Percentiles rank a stretch among this genome's conserved stretches.
These are phyloP conservation scores for Gobiocypris rarus DNA, from an alignment of 2,113 vertebrate species.

Conservation along the genomic window DNA sequence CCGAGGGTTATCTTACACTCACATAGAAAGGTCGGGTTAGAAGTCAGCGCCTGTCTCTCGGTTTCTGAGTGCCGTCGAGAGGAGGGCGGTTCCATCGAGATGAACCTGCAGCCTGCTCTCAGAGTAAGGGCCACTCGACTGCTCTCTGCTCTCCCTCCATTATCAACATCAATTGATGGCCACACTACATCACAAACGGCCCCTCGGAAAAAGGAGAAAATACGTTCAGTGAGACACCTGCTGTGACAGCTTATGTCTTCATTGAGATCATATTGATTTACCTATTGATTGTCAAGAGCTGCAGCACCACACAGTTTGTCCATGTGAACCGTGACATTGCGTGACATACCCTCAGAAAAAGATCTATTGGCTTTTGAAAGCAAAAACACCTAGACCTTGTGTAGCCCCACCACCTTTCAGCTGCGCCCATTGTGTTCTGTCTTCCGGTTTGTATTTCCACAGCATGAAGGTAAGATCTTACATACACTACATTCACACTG, in stretches of 20 bases:
- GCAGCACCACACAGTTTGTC: neutral
- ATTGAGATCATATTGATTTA: constrained; percentile 20
- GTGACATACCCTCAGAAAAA: neutral
- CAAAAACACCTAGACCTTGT: neutral
- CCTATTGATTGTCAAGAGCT: neutral
- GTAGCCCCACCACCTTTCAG: too few species aligned
- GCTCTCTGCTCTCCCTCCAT: constrained; percentile 7
- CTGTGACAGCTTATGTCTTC: neutral
- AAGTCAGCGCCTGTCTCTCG: neutral
- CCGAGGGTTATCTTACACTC: neutral
- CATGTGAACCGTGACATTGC: neutral
- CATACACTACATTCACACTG: too few species aligned
- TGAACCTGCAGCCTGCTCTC: constrained; percentile 9
- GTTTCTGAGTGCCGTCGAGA: constrained; percentile 4
- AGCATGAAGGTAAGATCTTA: too few species aligned
- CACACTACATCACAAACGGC: neutral
- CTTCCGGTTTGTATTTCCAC: too few species aligned
- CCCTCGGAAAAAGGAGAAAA: neutral
- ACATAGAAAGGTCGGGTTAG: neutral
- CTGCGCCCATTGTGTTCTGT: too few species aligned
- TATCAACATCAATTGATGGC: constrained; percentile 15
- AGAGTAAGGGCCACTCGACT: constrained; percentile 21
- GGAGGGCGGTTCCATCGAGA: neutral
- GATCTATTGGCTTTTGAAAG: neutral
- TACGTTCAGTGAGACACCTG: neutral